A percentile compares a stretch with the other conserved stretches of the same genome.
phyloP scores from a whole-genome alignment of 2,797 vertebrate species.

The Siniperca obscura region DNA sequence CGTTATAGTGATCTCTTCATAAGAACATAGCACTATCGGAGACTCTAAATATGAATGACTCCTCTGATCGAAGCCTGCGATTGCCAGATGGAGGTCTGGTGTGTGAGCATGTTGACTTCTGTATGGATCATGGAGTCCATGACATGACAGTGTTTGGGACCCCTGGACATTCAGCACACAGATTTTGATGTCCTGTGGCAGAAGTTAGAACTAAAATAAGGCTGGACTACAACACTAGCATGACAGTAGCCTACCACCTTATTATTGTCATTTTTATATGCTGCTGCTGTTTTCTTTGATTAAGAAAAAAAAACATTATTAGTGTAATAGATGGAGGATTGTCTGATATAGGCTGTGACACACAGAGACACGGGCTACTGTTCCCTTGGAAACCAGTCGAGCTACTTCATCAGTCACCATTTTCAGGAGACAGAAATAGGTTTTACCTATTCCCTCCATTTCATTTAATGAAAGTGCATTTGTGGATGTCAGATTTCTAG shows the following conservation, averaged over 20 bases:
- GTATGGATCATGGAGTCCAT: not conserved
- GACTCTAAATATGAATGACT: conserved; percentile 31
- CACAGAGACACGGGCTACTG: conserved; percentile 54
- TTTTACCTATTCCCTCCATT: conserved; percentile 54
- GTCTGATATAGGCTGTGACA: conserved; percentile 45
- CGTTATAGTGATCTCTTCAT: conserved; percentile 43
- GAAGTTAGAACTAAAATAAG: not conserved
- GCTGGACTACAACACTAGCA: not conserved
- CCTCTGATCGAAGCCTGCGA: not conserved
- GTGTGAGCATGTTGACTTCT: not conserved
- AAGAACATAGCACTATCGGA: conserved; percentile 7
- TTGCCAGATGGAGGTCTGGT: not conserved
- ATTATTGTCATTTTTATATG: not conserved
- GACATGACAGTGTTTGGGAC: not conserved
- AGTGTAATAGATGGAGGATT: conserved; percentile 1
- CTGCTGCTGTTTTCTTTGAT: not conserved
- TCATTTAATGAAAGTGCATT: conserved; percentile 34
- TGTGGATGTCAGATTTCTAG: conserved; percentile 12
- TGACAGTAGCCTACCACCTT: not conserved
- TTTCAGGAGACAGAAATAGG: conserved; percentile 70
- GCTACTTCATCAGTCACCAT: conserved; percentile 72
- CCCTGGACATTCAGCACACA: not conserved
- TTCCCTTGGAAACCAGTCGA: conserved; percentile 83
- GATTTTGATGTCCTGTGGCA: not conserved
- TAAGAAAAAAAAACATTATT: not conserved